These are phyloP conservation scores for Lytechinus variegatus DNA, from an alignment of 35 echinoderm and acorn worm genomes.

Conservation along the genomic window DNA sequence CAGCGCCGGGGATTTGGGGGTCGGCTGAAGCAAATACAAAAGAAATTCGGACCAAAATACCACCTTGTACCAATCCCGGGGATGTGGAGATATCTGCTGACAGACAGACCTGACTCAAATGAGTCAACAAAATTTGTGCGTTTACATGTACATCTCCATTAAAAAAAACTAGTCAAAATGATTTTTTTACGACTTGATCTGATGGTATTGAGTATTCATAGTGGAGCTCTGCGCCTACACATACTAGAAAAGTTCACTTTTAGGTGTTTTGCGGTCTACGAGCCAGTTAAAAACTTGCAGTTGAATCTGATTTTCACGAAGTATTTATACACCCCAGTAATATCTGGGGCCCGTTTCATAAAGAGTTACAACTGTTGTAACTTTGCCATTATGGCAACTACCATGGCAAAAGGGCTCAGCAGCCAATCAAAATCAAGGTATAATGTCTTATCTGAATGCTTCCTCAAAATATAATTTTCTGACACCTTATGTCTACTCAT, in stretches of 20 bases:
- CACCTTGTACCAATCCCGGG: background rate
- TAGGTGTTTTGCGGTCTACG: too few relatives aligned
- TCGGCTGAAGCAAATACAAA: background rate
- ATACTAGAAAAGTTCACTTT: too few relatives aligned
- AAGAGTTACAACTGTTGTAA: too few relatives aligned
- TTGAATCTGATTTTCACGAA: too few relatives aligned
- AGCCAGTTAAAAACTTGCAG: too few relatives aligned
- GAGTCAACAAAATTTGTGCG: background rate
- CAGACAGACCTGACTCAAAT: constrained; percentile 2
- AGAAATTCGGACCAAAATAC: constrained; percentile 19
- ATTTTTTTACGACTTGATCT: background rate
- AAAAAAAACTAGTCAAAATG: background rate
- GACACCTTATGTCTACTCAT: background rate
- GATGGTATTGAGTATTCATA: background rate
- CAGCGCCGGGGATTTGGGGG: background rate
- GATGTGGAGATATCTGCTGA: background rate
- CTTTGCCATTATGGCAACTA: too few relatives aligned
- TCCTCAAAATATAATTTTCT: background rate
- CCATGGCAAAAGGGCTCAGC: too few relatives aligned
- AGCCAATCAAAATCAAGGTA: too few relatives aligned
- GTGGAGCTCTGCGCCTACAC: too few relatives aligned
- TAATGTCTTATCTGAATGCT: background rate
- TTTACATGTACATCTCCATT: background rate
- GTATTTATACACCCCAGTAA: too few relatives aligned
- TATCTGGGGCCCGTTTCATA: too few relatives aligned